Percentiles rank a stretch among this genome's conserved stretches.
These are phyloP conservation scores for Lithophane leautieri DNA, from an alignment of 2,888 invertebrate genomes.

Conservation along the genomic window DNA sequence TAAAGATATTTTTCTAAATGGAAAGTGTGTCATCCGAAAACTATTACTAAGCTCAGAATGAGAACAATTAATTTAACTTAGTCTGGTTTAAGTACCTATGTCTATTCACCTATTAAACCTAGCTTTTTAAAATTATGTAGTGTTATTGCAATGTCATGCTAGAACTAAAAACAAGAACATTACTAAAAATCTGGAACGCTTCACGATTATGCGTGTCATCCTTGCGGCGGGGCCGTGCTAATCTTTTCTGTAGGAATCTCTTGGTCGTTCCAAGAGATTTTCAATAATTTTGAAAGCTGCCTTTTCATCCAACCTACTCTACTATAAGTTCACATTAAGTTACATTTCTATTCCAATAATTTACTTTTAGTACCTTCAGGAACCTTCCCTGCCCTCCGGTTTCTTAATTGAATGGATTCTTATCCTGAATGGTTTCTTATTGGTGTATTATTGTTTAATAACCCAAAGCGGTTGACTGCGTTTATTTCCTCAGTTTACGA, in stretches of 20 bases:
- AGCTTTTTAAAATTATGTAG: not conserved
- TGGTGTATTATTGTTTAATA: slow-evolving; percentile 58
- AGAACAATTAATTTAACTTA: not conserved
- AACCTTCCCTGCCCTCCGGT: slow-evolving; percentile 14
- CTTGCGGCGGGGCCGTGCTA: too few species aligned
- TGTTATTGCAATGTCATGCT: not conserved
- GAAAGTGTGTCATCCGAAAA: not conserved
- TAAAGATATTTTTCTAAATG: not conserved
- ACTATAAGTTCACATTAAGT: slow-evolving; percentile 9
- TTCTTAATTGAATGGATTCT: slow-evolving; percentile 62
- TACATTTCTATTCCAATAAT: slow-evolving; percentile 29
- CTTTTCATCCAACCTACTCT: not conserved
- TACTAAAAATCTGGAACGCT: too few species aligned
- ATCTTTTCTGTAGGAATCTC: too few species aligned
- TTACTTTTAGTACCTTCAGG: slow-evolving; percentile 33
- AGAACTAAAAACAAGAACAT: not conserved
- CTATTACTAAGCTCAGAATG: not conserved
- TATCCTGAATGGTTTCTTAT: slow-evolving; percentile 55
- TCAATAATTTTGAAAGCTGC: not conserved
- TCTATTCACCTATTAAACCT: not conserved
- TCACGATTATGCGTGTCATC: too few species aligned
- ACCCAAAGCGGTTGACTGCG: slow-evolving; percentile 44
- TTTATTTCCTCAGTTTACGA: slow-evolving; percentile 57
- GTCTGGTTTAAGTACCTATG: not conserved
- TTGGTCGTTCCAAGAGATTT: not conserved